Evolutionary conservation across 2,888 invertebrate genomes (phyloP), one percentile per base, ranked within the genome.

Genomic region (Sarcophaga variegata): DNA sequence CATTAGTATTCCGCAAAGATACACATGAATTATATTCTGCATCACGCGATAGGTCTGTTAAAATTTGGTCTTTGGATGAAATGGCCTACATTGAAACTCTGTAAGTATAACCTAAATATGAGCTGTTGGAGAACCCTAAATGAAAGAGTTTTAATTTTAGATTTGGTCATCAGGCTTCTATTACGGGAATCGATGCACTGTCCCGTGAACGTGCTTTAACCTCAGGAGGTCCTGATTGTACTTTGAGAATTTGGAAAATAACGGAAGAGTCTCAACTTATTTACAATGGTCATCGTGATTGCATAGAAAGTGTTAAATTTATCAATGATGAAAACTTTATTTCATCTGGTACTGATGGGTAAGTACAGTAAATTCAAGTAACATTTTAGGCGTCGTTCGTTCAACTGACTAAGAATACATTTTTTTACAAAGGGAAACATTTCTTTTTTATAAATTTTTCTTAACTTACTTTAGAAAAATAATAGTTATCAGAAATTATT

Each of bases 221-320:
- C 0, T 95, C 97, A 22, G 99, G 99, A 20, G 98, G 99, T 4
- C 95, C 96, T 86, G 99, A 99, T 92, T 95, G 96, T 63, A 95
- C 97, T 2, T 94, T 99, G 22, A 95, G 99, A 89, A 95, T 99
- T 89, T 99, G 99, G 99, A 99, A 99, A 93, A 97, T 99, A 82
- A 96, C 97, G 1, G 99, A 99, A 94, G 99, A 99, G 92, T 98
- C 99, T 22, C 99, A 99, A 92, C 94, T 99, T 22, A 97, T 99
- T 89, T 99, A 97, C 92, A 97, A 98, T 92, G 98, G 97, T 0
- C 97, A 97, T 81, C 93, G 94, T 17, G 96, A 96, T 64, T 97
- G 97, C 85, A 96, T 99, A 87, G 99, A 99, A 93, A 95, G 95
- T 91, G 97, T 99, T 0, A 96, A 96, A 91, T 94, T 99, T 70